These are phyloP conservation scores for Eurystomus glaucurus DNA, from an alignment of 2,797 vertebrate genomes.

Conservation along the genomic window DNA sequence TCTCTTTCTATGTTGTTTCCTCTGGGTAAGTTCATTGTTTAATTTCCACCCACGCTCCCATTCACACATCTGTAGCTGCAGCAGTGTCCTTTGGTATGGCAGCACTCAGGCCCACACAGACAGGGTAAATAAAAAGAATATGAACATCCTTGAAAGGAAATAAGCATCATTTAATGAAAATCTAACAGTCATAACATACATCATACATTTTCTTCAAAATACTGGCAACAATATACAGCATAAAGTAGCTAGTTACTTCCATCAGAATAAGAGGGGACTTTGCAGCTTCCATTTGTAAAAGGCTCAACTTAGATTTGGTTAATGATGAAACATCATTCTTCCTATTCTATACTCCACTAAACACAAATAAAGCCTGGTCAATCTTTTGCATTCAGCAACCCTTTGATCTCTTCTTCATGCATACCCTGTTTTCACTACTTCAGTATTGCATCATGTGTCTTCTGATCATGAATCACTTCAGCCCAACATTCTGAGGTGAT, in stretches of 20 bases:
- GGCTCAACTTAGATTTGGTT: not conserved
- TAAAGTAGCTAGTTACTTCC: not conserved
- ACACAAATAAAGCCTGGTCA: not conserved
- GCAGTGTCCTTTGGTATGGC: not conserved
- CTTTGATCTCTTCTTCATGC: not conserved
- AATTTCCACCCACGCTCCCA: not conserved
- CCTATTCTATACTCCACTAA: not conserved
- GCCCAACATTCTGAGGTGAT: not conserved
- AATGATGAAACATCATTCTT: not conserved
- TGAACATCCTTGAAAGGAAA: not conserved
- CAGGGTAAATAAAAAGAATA: not conserved
- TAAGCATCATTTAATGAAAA: not conserved
- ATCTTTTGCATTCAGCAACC: not conserved
- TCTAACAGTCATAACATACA: not conserved
- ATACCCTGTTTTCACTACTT: not conserved
- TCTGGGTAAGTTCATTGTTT: not conserved
- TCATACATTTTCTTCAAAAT: not conserved
- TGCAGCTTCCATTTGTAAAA: not conserved
- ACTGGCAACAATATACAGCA: not conserved
- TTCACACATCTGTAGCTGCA: not conserved
- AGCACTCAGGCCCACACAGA: not conserved
- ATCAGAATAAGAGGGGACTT: not conserved
- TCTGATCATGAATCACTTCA: not conserved
- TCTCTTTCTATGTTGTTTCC: not conserved
- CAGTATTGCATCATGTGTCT: not conserved